Conservation (phyloP, 1,140 invertebrate species). For the Acyrthosiphon pisum region DNA sequence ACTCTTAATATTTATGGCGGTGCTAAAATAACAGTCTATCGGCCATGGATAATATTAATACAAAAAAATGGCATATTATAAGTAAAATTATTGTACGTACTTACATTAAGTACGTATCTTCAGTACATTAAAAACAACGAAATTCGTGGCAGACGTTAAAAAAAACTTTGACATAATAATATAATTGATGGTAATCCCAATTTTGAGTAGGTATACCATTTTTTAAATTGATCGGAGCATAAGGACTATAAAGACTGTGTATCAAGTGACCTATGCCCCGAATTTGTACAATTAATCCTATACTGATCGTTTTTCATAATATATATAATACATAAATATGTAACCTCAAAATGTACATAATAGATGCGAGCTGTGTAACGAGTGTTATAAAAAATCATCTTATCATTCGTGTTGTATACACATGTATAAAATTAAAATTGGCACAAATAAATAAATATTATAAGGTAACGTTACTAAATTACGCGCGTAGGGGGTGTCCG, state of each 20-base stretch:
- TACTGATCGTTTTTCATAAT: neutral
- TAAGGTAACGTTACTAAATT: conserved; percentile 17
- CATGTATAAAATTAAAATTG: neutral
- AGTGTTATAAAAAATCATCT: neutral
- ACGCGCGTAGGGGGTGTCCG: neutral
- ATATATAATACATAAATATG: neutral
- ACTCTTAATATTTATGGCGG: conserved; percentile 24
- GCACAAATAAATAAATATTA: conserved; percentile 32
- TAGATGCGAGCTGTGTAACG: neutral
- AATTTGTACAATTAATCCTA: neutral
- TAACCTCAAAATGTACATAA: neutral
- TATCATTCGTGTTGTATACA: neutral
- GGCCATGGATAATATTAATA: neutral
- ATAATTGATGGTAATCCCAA: neutral
- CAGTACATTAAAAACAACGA: neutral
- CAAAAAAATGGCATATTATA: neutral
- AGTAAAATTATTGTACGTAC: neutral
- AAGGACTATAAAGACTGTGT: neutral
- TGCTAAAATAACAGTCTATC: conserved; percentile 33
- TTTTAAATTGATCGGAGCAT: neutral
- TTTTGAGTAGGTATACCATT: neutral
- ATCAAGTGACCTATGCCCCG: neutral
- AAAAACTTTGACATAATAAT: neutral
- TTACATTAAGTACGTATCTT: no score
- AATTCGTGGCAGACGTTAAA: neutral